Conservation (phyloP, 1,140 invertebrate species). For the Leptoteleia sp. region DNA sequence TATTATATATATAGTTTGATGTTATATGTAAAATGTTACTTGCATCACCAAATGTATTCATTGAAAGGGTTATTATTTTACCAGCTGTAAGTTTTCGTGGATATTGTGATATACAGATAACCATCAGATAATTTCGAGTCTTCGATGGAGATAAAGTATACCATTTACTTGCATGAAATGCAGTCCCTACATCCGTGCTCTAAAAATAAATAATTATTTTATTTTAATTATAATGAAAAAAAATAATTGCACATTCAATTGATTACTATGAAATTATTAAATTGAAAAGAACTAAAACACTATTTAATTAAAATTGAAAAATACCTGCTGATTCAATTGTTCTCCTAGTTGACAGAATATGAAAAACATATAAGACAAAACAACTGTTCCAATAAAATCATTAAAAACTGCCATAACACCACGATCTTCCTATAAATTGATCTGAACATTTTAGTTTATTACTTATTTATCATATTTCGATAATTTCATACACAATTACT, state of each 20-base stretch:
- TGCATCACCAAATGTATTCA: constrained; percentile 8
- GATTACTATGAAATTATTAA: too few species aligned
- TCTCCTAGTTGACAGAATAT: constrained; percentile 22
- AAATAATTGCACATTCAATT: too few species aligned
- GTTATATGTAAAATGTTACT: too few species aligned
- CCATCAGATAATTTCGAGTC: constrained; percentile 1
- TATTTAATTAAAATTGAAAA: too few species aligned
- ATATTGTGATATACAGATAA: background rate
- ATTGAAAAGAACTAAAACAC: too few species aligned
- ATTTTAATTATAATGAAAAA: too few species aligned
- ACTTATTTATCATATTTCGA: too few species aligned
- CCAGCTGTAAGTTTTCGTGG: constrained; percentile 1
- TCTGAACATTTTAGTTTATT: too few species aligned
- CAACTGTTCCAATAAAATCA: constrained; percentile 6
- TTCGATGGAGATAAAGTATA: constrained; percentile 1
- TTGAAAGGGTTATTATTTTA: constrained; percentile 13
- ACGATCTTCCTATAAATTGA: constrained; percentile 19
- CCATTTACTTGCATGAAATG: constrained; percentile 13
- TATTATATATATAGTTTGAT: too few species aligned
- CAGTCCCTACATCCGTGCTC: constrained; percentile 14
- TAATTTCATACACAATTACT: too few species aligned
- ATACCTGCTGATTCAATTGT: too few species aligned
- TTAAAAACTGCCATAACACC: constrained; percentile 1
- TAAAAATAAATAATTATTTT: too few species aligned
- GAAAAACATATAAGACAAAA: constrained; percentile 28